Evolutionary conservation across 2,797 vertebrate genomes (phyloP).

Genomic region (Gymnoscopelus microlampas): DNA sequence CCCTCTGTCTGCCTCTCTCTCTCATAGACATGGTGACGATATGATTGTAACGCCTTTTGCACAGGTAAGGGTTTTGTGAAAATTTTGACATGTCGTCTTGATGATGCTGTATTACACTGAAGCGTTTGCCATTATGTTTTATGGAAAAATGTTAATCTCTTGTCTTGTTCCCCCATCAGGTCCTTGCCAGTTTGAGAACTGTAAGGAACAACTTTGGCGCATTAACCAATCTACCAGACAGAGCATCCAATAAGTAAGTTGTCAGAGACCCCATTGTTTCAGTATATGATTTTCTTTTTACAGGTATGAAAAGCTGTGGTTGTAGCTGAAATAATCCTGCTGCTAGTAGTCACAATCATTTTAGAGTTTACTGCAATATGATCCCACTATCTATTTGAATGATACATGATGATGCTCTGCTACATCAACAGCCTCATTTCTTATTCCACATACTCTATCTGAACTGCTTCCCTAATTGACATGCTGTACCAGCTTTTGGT

Average conservation of each 20-base stretch:
- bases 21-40: slow-evolving; percentile 97
- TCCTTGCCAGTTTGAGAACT: slow-evolving; percentile 96
- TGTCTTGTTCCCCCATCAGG: slow-evolving; percentile 75
- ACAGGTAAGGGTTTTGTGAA: slow-evolving; percentile 84
- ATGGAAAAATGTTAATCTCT: background rate
- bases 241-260: slow-evolving; percentile 94
- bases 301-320: background rate
- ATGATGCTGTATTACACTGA: background rate
- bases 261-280: background rate
- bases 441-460: background rate
- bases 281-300: background rate
- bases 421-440: background rate
- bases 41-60: slow-evolving; percentile 99
- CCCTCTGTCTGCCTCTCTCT: slow-evolving; percentile 47
- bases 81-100: background rate
- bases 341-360: background rate
- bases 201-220: slow-evolving; percentile 99
- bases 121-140: background rate
- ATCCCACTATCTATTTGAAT: slow-evolving; percentile 2
- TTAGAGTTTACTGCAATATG: background rate
- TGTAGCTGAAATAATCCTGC: slow-evolving; percentile 9
- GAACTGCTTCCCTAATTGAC: background rate
- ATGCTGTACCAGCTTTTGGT: slow-evolving; percentile 11
- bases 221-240: slow-evolving; percentile 96
- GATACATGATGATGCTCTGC: background rate